phyloP scores from a whole-genome alignment of 2,797 vertebrate genomes.

The Gadopsis marmoratus region DNA sequence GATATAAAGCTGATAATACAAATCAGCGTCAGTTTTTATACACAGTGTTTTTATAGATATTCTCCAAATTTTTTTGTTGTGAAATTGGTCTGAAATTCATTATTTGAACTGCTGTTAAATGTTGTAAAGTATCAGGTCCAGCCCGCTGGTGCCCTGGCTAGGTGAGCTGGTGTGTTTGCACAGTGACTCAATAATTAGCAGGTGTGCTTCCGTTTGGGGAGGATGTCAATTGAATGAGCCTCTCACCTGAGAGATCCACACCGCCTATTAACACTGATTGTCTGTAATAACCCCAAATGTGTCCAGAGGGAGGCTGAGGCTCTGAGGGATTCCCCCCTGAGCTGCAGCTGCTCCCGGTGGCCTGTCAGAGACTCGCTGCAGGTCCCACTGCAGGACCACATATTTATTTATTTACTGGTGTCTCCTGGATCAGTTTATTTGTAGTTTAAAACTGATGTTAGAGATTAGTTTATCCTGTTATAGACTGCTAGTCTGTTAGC shows the following conservation, averaged over 20 bases:
- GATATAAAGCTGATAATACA: not conserved
- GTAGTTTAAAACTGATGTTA: not conserved
- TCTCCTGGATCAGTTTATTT: not conserved
- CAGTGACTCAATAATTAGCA: slow-evolving; percentile 73
- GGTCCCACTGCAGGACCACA: slow-evolving; percentile 11
- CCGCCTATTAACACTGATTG: slow-evolving; percentile 76
- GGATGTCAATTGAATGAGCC: slow-evolving; percentile 76
- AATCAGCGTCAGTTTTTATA: not conserved
- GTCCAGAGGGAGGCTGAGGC: slow-evolving; percentile 76
- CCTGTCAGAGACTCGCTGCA: slow-evolving; percentile 22
- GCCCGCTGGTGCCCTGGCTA: slow-evolving; percentile 3
- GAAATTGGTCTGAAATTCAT: not conserved
- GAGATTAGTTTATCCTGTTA: not conserved
- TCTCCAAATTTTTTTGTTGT: not conserved
- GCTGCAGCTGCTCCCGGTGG: slow-evolving; percentile 18
- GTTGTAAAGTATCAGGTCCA: not conserved
- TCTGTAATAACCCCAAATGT: slow-evolving; percentile 81
- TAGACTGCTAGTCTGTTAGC: not conserved
- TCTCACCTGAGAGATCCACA: slow-evolving; percentile 82
- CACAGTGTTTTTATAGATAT: not conserved
- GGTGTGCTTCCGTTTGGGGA: slow-evolving; percentile 73
- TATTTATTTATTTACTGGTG: not conserved
- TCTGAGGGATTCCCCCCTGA: slow-evolving; percentile 44
- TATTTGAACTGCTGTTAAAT: not conserved
- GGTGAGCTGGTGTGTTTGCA: slow-evolving; percentile 47